Base-by-base conservation (phyloP, 2,888 invertebrate species). In the Parnassius smintheus region DNA sequence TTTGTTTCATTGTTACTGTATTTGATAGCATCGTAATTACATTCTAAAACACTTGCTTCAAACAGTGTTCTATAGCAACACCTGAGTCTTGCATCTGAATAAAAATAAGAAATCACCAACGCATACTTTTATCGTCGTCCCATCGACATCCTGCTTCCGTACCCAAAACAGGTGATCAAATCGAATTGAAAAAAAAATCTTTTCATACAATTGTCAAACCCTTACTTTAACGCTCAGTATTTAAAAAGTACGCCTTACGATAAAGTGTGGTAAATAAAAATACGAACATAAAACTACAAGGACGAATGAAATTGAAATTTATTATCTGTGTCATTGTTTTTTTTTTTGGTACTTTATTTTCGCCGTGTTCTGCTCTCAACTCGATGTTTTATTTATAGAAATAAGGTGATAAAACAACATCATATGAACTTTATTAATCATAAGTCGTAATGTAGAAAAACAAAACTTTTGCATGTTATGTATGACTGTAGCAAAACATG, bases 71-170 rank as follows among this genome's bases (percentile, higher is more conserved):
- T 35, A 35, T 7, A 50, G 51, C 52, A 35, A 56, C 72, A 74
- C 70, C 70, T 72, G 70, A 72, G 65, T 56, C 53, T 52, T 22
- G 55, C 61, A 66, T 65, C 68, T 57, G 59, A 67, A 68, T 72
- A 60, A 65, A 65, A 66, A 69, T 68, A 61, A 65, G 59, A 64
- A 63, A 59, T 66, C 68, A 67, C 68, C 13, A 42, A 51, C 45
- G 55, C 49, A 56, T 18, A 12, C 44, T 44, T 55, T 45, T 56
- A 64, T 60, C 59, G 54, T 50, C 50, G 74, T 77, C 73, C 72
- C 70, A 70, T 83, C 84, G 68, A 79, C 83, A 80, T 85, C 83
- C 86, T 74, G 74, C 82, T 88, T 89, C 89, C 90, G 84, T 66
- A 70, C 77, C 83, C 73, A 72, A 72, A 77, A 86, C 88, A 88